A percentile compares a stretch with the other conserved stretches of the same genome.
Evolutionary conservation across 2,113 vertebrate species (phyloP).

Genomic region (Chlorocebus sabaeus): DNA sequence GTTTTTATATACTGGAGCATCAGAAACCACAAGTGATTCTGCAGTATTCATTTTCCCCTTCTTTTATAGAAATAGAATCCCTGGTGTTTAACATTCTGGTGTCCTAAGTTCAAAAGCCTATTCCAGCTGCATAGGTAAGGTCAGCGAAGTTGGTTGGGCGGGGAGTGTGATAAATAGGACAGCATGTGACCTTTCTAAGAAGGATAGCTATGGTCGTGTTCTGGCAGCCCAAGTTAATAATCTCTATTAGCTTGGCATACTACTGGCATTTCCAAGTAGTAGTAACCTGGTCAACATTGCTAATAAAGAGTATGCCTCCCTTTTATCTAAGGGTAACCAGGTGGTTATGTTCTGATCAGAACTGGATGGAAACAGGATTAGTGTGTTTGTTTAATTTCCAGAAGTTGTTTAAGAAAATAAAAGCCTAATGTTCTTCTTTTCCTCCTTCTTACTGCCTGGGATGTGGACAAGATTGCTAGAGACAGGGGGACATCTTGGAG

Average conservation of each 20-base stretch:
- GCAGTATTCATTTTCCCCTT: neutral
- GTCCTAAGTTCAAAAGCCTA: neutral
- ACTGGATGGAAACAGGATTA: neutral
- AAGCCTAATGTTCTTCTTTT: neutral
- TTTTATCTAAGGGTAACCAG: neutral
- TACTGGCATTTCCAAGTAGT: neutral
- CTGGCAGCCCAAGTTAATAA: too few relatives aligned
- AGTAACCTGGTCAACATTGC: neutral
- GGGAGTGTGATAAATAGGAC: neutral
- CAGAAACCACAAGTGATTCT: neutral
- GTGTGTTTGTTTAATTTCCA: neutral
- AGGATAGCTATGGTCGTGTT: neutral
- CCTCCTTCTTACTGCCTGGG: neutral
- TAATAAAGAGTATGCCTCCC: neutral
- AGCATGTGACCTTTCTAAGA: neutral
- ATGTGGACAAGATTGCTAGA: neutral
- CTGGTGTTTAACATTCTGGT: neutral
- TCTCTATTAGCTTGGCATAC: too few relatives aligned
- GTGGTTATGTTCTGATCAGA: neutral
- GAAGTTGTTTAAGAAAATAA: neutral
- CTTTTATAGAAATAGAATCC: neutral
- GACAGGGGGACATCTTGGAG: neutral
- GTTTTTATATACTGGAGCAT: neutral
- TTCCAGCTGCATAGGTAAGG: neutral
- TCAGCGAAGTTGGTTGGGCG: neutral